phyloP scores from a whole-genome alignment of 2,797 vertebrate species.

The Numenius phaeopus region DNA sequence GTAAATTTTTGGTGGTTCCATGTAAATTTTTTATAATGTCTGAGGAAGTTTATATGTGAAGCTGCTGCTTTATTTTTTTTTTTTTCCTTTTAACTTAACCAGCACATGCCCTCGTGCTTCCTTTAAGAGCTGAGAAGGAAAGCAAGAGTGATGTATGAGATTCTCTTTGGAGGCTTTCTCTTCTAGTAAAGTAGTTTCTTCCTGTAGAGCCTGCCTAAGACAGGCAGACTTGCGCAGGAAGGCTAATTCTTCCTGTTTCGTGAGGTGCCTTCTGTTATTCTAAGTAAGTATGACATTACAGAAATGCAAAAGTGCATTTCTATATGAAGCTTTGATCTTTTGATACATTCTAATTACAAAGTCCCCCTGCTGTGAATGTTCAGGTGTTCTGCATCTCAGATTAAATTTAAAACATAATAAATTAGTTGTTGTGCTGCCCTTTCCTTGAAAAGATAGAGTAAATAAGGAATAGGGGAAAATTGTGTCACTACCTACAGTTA shows the following conservation, averaged over 20 bases:
- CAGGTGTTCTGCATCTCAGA: background rate
- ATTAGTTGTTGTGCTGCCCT: background rate
- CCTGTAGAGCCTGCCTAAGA: background rate
- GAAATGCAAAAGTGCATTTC: background rate
- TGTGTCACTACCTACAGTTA: background rate
- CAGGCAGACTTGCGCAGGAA: background rate
- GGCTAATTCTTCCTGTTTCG: background rate
- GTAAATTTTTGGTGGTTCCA: background rate
- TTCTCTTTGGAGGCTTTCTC: background rate
- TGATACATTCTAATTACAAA: rapidly evolving
- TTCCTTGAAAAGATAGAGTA: background rate
- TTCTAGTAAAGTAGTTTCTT: background rate
- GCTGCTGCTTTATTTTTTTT: background rate
- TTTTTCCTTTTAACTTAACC: background rate
- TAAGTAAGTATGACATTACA: background rate
- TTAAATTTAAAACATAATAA: background rate
- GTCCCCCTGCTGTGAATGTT: background rate
- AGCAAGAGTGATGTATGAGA: background rate
- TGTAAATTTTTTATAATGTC: background rate
- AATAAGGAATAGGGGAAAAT: background rate
- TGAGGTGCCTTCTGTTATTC: background rate
- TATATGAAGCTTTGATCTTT: background rate
- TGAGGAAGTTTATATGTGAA: background rate
- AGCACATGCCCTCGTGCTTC: background rate
- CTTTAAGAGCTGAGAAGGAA: background rate